Evolutionary conservation across 64 coral and sea anemone species (phyloP).

Genomic region (Stylophora pistillata): DNA sequence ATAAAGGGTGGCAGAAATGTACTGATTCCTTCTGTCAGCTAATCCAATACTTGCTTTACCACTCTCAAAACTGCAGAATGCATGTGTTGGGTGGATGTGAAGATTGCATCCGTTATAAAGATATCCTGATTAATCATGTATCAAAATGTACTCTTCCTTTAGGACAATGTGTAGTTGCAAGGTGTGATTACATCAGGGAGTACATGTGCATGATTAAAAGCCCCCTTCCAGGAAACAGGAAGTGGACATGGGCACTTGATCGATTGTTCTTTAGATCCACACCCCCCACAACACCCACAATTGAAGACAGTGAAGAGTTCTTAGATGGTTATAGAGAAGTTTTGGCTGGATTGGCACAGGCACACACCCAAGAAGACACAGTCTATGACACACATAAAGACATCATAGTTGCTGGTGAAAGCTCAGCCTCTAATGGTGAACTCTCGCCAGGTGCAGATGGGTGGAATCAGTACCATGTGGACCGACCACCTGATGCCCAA

Average conservation of each 20-base stretch:
- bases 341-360: neutral
- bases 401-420: neutral
- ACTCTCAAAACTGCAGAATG: conserved; percentile 23
- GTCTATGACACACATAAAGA: neutral
- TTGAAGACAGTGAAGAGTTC: neutral
- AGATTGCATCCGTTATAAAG: neutral
- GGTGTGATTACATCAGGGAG: conserved; percentile 22
- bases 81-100: conserved; percentile 12
- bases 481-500: neutral
- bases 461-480: conserved; percentile 26
- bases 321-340: too few relatives aligned
- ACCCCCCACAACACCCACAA: neutral
- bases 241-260: neutral
- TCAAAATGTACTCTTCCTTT: neutral
- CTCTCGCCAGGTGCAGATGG: neutral
- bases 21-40: neutral
- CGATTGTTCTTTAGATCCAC: neutral
- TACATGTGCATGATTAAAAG: neutral
- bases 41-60: neutral
- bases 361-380: neutral
- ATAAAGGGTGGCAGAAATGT: neutral
- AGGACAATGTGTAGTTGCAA: neutral
- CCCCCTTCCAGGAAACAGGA: neutral
- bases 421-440: neutral
- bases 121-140: neutral